These are phyloP conservation scores for Zaprionus lineosus DNA, from an alignment of 2,888 invertebrate genomes.

Conservation along the genomic window DNA sequence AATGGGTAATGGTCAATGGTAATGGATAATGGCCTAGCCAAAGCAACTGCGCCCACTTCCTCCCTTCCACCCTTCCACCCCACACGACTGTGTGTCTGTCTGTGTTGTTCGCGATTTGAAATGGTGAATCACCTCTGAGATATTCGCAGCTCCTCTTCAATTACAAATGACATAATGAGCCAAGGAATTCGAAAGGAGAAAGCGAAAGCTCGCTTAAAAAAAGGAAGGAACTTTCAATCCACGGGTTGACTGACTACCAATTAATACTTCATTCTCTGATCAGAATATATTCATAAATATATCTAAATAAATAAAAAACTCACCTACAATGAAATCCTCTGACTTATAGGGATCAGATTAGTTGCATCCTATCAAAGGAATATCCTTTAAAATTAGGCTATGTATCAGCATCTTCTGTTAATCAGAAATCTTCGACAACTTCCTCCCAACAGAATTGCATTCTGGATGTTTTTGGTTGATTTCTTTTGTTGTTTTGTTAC, in stretches of 20 bases:
- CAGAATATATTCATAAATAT: no score
- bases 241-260: neutral
- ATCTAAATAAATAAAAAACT: no score
- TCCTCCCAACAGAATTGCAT: conserved; percentile 31
- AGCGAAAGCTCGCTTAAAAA: neutral
- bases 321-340: no score
- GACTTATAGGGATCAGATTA: no score
- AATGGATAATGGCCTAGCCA: conserved; percentile 25
- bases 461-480: conserved; percentile 33
- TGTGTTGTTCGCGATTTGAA: conserved; percentile 14
- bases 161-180: conserved; percentile 57
- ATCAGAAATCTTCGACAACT: conserved; percentile 38
- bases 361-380: neutral
- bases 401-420: conserved; percentile 15
- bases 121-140: conserved; percentile 54
- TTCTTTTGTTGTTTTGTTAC: conserved; percentile 14
- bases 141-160: conserved; percentile 46
- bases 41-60: neutral
- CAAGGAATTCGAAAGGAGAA: neutral
- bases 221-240: neutral
- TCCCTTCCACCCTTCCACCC: neutral
- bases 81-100: no score
- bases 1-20: conserved; percentile 11
- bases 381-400: conserved; percentile 6
- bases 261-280: neutral